Evolutionary conservation across 1,140 invertebrate genomes (phyloP).

Genomic region (Saccostrea glomerata): DNA sequence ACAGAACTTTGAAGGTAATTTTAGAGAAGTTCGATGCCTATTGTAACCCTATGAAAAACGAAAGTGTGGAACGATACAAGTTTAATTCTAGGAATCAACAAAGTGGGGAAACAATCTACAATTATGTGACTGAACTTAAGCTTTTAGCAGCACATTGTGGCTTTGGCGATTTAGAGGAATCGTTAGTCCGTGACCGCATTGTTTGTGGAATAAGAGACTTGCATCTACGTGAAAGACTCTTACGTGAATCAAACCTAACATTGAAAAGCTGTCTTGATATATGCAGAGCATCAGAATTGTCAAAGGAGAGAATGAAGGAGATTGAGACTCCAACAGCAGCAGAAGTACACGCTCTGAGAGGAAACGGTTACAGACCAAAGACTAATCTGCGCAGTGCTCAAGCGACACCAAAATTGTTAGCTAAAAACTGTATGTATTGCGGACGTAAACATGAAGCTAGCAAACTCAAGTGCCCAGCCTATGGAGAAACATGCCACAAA

Average conservation of each 20-base stretch:
- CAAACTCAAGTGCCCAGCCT: background rate
- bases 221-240: background rate
- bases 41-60: conserved; percentile 6
- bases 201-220: background rate
- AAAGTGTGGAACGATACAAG: conserved; percentile 39
- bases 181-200: background rate
- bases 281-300: background rate
- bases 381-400: too few species aligned
- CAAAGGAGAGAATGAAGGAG: background rate
- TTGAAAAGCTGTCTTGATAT: background rate
- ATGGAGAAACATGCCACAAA: background rate
- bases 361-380: too few species aligned
- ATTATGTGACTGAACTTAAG: background rate
- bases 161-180: background rate
- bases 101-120: background rate
- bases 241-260: background rate
- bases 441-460: background rate
- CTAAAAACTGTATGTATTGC: background rate
- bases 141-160: background rate
- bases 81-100: background rate
- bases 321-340: background rate
- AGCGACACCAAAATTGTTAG: background rate
- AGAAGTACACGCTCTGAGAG: background rate
- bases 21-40: background rate
- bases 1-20: background rate